phyloP scores from a whole-genome alignment of 2,797 vertebrate genomes.

The Cossypha dichroa region DNA sequence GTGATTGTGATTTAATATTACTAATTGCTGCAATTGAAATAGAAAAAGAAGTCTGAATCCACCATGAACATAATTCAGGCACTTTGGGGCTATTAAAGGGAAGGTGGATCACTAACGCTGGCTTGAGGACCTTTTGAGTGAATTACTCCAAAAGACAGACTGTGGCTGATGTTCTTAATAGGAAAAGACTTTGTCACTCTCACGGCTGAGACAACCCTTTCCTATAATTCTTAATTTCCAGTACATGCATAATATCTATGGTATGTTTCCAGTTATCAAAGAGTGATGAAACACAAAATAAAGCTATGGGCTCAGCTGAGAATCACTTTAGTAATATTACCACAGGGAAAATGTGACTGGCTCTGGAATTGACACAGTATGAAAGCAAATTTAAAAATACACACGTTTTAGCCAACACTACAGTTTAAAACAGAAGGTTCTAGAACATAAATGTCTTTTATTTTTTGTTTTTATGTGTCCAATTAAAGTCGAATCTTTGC shows the following conservation, averaged over 20 bases:
- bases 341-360: neutral
- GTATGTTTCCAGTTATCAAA: neutral
- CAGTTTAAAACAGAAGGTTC: neutral
- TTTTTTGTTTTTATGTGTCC: neutral
- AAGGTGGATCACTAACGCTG: neutral
- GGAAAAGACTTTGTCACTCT: neutral
- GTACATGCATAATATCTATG: neutral
- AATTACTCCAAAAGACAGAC: neutral
- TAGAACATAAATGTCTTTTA: neutral
- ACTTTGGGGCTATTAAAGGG: neutral
- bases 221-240: neutral
- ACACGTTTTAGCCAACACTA: neutral
- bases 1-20: neutral
- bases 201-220: neutral
- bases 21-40: neutral
- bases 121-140: neutral
- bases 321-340: neutral
- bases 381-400: conserved; percentile 14
- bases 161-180: neutral
- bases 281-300: neutral
- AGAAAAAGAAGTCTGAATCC: neutral
- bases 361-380: neutral
- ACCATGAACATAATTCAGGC: neutral
- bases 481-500: neutral
- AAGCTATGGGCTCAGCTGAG: neutral